phyloP scores from a whole-genome alignment of 2,113 vertebrate species.

The Xiphias gladius region DNA sequence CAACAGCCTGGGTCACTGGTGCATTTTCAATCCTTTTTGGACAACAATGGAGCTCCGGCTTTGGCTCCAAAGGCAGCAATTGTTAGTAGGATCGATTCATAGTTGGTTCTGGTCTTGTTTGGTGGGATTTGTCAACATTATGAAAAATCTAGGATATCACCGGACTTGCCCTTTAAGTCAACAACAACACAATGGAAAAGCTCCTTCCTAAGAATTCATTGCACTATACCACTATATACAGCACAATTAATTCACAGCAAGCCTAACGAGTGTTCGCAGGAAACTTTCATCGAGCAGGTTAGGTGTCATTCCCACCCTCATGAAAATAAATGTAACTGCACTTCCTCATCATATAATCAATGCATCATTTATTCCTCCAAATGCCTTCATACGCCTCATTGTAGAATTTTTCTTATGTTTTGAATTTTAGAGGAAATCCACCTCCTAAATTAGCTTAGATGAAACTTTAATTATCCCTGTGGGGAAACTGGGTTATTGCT shows the following conservation, averaged over 20 bases:
- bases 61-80: not conserved
- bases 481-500: slow-evolving; percentile 63
- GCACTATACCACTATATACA: not conserved
- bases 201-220: not conserved
- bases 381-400: not conserved
- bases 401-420: slow-evolving; percentile 39
- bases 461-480: slow-evolving; percentile 77
- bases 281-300: not conserved
- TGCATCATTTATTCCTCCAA: slow-evolving; percentile 16
- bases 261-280: not conserved
- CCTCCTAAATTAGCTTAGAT: slow-evolving; percentile 72
- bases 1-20: slow-evolving; percentile 7
- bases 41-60: not conserved
- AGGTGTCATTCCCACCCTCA: not conserved
- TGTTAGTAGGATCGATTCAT: not conserved
- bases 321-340: not conserved
- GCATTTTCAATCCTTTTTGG: not conserved
- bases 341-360: slow-evolving; percentile 1
- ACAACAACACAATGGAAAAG: not conserved
- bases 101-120: not conserved
- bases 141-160: not conserved
- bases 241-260: not conserved
- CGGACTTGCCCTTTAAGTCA: not conserved
- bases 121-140: not conserved
- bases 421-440: slow-evolving; percentile 64